Base-by-base conservation (phyloP, 2,113 vertebrate species). In the Corythornis cristatus region DNA sequence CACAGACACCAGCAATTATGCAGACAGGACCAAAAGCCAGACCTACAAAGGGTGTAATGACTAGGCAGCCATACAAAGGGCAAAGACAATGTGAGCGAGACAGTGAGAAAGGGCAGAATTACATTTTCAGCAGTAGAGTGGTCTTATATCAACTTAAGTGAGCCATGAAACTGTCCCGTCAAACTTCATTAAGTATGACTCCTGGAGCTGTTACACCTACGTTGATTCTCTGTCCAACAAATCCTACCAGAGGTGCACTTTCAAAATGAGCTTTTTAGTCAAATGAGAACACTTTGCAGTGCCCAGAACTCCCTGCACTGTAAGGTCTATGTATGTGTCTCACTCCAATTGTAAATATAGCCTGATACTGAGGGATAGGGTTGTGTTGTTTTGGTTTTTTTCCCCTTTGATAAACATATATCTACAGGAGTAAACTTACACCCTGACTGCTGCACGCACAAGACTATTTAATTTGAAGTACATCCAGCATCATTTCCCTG, bases 61-160 rank as follows among this genome's bases (percentile, higher is more conserved):
- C 62, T 31, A 22, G 1, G 4, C 12, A 57, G n/a, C 19, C 40
- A 17, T 18, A 16, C 22, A 26, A 65, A 66, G 0, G 0, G 62
- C 22, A 57, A 4, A 0, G 42, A 31, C 29, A 42, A 11, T 0
- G 4, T 37, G 62, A 61, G 45, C 4, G 26, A 73, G 37, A 42
- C 7, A 45, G 26, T 10, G 22, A 37, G 58, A 80, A 71, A 45
- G 17, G 17, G 42, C 35, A 66, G 42, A 61, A 89, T 57, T 21
- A 57, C 58, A 54, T 68, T 68, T 73, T 7, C 82, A 87, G 77
- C 42, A 58, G 43, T 11, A 42, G 33, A 75, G 40, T 12, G 56
- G 26, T 40, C 86, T 86, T 43, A 21, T 17, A 89, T 61, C 72
- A 93, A 46, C 53, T 67, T 37, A 31, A 79, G 48, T 14, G 57